Evolutionary conservation across 2,888 invertebrate genomes (phyloP).

Genomic region (Macaria notata): DNA sequence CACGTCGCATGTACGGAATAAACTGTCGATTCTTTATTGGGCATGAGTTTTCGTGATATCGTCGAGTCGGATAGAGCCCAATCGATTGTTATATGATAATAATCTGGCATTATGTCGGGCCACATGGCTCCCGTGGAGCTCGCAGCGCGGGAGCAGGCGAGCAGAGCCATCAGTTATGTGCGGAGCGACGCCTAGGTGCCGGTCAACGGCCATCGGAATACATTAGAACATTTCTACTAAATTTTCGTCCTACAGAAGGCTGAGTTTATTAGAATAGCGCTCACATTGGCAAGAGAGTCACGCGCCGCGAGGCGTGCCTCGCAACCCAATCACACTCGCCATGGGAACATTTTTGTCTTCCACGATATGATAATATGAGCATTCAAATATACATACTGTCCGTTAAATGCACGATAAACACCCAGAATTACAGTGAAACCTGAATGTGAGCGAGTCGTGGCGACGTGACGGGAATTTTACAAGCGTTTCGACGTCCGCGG

Average conservation of each 20-base stretch:
- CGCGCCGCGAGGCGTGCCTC: slow-evolving; percentile 71
- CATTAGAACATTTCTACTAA: slow-evolving; percentile 81
- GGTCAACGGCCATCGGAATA: slow-evolving; percentile 79
- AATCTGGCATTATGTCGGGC: slow-evolving; percentile 54
- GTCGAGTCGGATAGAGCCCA: slow-evolving; percentile 47
- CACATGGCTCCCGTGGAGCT: slow-evolving; percentile 47
- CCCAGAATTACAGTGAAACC: slow-evolving; percentile 82
- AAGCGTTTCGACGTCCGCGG: slow-evolving; percentile 59
- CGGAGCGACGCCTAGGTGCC: slow-evolving; percentile 54
- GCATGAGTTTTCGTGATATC: slow-evolving; percentile 61
- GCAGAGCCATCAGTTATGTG: slow-evolving; percentile 49
- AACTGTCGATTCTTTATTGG: slow-evolving; percentile 74
- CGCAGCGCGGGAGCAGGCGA: slow-evolving; percentile 31
- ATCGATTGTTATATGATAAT: slow-evolving; percentile 61
- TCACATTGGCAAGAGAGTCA: slow-evolving; percentile 71
- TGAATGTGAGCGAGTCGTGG: slow-evolving; percentile 77
- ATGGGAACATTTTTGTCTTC: slow-evolving; percentile 83
- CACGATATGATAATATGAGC: slow-evolving; percentile 82
- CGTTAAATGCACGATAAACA: slow-evolving; percentile 83
- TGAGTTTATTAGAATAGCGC: slow-evolving; percentile 79
- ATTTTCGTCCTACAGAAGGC: slow-evolving; percentile 82
- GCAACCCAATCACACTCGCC: slow-evolving; percentile 73
- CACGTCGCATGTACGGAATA: slow-evolving; percentile 76
- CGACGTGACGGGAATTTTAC: slow-evolving; percentile 77
- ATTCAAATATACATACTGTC: slow-evolving; percentile 82